Evolutionary conservation across 2,888 invertebrate genomes (phyloP).

Genomic region (Alitta virens): DNA sequence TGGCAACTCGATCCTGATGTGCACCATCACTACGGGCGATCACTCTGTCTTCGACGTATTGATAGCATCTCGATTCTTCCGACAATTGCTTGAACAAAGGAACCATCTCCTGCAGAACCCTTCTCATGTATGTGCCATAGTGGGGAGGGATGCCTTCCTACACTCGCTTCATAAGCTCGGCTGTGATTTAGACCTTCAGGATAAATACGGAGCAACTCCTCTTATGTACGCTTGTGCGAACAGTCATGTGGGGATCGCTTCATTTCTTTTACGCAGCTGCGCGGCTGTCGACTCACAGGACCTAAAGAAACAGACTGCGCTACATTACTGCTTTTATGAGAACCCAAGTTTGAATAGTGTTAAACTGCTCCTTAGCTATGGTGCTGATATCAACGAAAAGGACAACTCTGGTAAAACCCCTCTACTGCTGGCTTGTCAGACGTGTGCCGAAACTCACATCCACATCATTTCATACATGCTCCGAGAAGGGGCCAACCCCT

Average conservation of each 20-base stretch:
- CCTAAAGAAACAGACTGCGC: conserved; percentile 20
- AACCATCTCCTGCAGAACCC: conserved; percentile 26
- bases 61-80: conserved; percentile 22
- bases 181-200: conserved; percentile 14
- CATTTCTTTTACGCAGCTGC: conserved; percentile 20
- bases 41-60: conserved; percentile 22
- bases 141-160: conserved; percentile 18
- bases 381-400: conserved; percentile 22
- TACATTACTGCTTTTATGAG: conserved; percentile 33
- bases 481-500: conserved; percentile 32
- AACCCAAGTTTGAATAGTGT: conserved; percentile 28
- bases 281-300: conserved; percentile 24
- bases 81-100: conserved; percentile 11
- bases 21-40: conserved; percentile 25
- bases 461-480: conserved; percentile 30
- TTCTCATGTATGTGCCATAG: conserved; percentile 28
- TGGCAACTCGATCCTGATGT: conserved; percentile 27
- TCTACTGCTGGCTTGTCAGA: conserved; percentile 30
- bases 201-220: conserved; percentile 26
- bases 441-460: conserved; percentile 27
- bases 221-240: conserved; percentile 28
- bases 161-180: conserved; percentile 4
- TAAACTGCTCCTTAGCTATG: conserved; percentile 26
- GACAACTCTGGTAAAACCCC: conserved; percentile 27
- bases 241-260: conserved; percentile 19